Percentiles rank a stretch among this genome's conserved stretches.
Evolutionary conservation across 2,113 vertebrate species (phyloP).

Genomic region (Cyanocitta stelleri): DNA sequence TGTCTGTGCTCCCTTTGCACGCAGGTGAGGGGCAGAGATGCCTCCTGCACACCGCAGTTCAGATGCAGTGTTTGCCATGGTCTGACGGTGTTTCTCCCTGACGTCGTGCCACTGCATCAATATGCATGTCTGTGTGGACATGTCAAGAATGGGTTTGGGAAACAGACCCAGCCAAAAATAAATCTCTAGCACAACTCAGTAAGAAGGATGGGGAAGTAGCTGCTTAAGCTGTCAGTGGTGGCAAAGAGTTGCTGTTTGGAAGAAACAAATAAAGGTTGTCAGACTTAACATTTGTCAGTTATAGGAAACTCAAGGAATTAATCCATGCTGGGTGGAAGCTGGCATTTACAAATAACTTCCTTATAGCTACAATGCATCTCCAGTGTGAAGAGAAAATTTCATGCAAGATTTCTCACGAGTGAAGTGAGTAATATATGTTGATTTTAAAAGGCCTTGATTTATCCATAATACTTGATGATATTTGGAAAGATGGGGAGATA

Average conservation of each 20-base stretch:
- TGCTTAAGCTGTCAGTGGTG: background rate
- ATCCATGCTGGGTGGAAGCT: background rate
- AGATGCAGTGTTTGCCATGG: rapidly evolving
- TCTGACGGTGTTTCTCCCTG: background rate
- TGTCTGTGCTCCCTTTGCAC: background rate
- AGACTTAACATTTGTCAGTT: background rate
- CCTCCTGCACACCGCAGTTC: rapidly evolving
- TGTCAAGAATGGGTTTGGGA: background rate
- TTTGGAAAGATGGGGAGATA: background rate
- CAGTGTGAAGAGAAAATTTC: background rate
- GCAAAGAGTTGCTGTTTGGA: background rate
- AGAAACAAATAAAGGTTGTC: background rate
- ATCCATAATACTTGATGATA: background rate
- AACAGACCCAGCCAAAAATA: background rate
- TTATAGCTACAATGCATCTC: background rate
- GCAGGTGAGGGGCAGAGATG: background rate
- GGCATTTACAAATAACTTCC: background rate
- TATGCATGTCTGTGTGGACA: rapidly evolving
- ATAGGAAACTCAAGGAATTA: background rate
- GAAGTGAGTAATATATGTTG: background rate
- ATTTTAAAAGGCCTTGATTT: background rate
- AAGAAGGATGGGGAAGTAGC: background rate
- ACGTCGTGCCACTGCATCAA: rapidly evolving
- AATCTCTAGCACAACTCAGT: background rate
- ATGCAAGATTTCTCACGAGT: background rate